phyloP scores from a whole-genome alignment of 53 echinoderm and acorn worm genomes.

The Echinarachnius parma region DNA sequence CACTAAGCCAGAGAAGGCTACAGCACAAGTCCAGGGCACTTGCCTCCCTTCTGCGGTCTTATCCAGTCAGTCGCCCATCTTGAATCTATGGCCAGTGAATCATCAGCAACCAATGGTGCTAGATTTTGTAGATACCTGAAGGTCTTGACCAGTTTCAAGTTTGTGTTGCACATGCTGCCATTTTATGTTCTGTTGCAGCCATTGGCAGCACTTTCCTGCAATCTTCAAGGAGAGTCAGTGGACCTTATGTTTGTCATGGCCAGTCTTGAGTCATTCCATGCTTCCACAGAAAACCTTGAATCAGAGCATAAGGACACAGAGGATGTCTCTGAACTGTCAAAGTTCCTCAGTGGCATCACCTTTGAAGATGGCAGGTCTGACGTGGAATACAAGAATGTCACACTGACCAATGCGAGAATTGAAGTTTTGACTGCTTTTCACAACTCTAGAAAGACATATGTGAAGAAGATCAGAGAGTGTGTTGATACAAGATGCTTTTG shows the following conservation, averaged over 20 bases:
- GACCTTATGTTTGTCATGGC: slow-evolving; percentile 43
- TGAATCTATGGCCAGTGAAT: slow-evolving; percentile 46
- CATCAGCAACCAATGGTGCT: slow-evolving; percentile 24
- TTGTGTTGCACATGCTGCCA: slow-evolving; percentile 39
- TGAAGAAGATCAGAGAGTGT: slow-evolving; percentile 24
- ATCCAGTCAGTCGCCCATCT: slow-evolving; percentile 45
- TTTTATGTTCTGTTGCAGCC: slow-evolving; percentile 48
- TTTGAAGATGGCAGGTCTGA: slow-evolving; percentile 1
- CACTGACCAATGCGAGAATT: slow-evolving; percentile 8
- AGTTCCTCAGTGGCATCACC: slow-evolving; percentile 11
- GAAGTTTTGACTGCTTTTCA: slow-evolving; percentile 15
- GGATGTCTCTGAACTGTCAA: slow-evolving; percentile 14
- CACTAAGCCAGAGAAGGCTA: slow-evolving; percentile 44
- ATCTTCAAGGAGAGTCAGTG: slow-evolving; percentile 33
- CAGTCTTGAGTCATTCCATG: slow-evolving; percentile 24
- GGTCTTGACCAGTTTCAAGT: slow-evolving; percentile 45
- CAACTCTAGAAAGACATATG: slow-evolving; percentile 4
- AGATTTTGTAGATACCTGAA: slow-evolving; percentile 40
- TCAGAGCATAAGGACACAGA: not conserved
- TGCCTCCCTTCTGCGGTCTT: slow-evolving; percentile 35
- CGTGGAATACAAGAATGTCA: slow-evolving; percentile 10
- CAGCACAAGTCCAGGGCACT: slow-evolving; percentile 47
- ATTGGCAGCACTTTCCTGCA: slow-evolving; percentile 36
- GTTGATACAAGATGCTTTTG: slow-evolving; percentile 12
- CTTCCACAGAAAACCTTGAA: slow-evolving; percentile 11